Base-by-base conservation (phyloP, 2,113 vertebrate species). In the Desmodus rotundus region DNA sequence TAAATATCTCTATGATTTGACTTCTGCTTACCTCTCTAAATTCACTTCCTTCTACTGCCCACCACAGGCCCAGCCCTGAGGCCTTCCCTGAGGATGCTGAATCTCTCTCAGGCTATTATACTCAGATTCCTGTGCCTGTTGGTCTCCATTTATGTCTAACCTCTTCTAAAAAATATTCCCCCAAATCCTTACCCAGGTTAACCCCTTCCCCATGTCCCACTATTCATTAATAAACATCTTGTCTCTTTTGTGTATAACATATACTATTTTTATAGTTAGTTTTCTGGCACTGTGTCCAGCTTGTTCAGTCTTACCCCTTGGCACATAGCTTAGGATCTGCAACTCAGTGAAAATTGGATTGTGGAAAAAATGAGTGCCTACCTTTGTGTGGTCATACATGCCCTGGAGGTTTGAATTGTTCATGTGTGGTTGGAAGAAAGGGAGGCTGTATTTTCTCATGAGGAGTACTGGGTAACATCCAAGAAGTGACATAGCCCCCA, bases 401-500 rank as follows among this genome's bases (percentile, higher is more conserved):
- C 4, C 52, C 22, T 0, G 36, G 58, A 14, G 20, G 5, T 38
- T 89, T n/a, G 63, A 58, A 68, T 20, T 26, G 54, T 26, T 36
- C 45, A 5, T 9, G 4, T 16, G 2, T 12, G 7, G 17, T 65
- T 14, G 9, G 24, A 52, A 52, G 63, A 19, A 47, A 43, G 41
- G 36, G 20, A 45, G 12, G 2, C 20, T 61, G 26, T 1, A 4
- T 88, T 82, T 84, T 86, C 41, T 73, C 36, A 28, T 0, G 16
- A 47, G 24, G 43, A 45, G 4, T 12, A n/a, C 2, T 68, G 13
- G 33, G 63, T 47, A 10, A 4, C 45, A 73, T n/a, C 9, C 11
- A 31, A 15, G 1, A 12, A 0, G 2, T 43, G 5, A 12, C 20
- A 10, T 0, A n/a, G 33, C 24, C 9, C 5, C 33, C 31, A 28